phyloP scores from a whole-genome alignment of 2,113 vertebrate genomes.

The Dipodomys stephensi region DNA sequence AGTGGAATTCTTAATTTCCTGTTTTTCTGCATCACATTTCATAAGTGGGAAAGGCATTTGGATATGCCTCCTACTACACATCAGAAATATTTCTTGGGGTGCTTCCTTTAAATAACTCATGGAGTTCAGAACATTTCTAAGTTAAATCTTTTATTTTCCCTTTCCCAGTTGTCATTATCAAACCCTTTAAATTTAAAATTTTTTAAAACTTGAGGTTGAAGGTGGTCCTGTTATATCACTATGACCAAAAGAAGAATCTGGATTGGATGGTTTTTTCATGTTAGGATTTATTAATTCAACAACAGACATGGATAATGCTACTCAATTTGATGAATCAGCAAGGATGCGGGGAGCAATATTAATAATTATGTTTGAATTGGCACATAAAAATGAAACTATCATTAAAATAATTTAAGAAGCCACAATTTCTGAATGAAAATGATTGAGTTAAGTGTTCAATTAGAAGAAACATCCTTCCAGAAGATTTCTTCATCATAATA shows the following conservation, averaged over 20 bases:
- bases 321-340: constrained; percentile 45
- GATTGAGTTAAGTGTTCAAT: constrained; percentile 28
- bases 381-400: constrained; percentile 40
- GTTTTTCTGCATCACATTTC: constrained; percentile 51
- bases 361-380: background rate
- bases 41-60: constrained; percentile 33
- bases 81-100: constrained; percentile 33
- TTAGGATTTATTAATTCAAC: constrained; percentile 25
- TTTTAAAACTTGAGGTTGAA: background rate
- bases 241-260: constrained; percentile 34
- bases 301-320: background rate
- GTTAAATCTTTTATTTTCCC: constrained; percentile 33
- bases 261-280: constrained; percentile 2
- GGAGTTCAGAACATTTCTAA: constrained; percentile 20
- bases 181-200: background rate
- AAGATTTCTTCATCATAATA: constrained; percentile 40
- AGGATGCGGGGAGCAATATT: background rate
- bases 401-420: constrained; percentile 44
- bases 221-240: background rate
- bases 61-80: background rate
- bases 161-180: constrained; percentile 45
- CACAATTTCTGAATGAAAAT: constrained; percentile 27
- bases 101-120: constrained; percentile 36
- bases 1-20: constrained; percentile 35
- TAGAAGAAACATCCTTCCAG: constrained; percentile 45